A percentile compares a stretch with the other conserved stretches of the same genome.
Evolutionary conservation across 2,888 invertebrate species (phyloP).

Genomic region (Homarus gammarus): DNA sequence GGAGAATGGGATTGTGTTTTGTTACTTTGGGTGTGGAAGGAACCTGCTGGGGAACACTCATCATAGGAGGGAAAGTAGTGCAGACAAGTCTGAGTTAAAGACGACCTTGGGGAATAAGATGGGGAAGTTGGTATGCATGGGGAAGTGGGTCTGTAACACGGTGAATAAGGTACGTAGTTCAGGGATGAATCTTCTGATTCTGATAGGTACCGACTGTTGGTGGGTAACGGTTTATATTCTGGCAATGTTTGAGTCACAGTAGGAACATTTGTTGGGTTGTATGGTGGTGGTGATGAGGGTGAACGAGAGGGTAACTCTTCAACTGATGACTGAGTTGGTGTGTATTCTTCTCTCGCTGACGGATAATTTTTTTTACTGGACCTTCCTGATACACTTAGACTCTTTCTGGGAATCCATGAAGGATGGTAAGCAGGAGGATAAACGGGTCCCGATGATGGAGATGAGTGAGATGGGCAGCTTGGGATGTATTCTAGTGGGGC

Average conservation of each 20-base stretch:
- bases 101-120: constrained; percentile 87
- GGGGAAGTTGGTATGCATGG: constrained; percentile 93
- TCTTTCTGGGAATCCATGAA: neutral
- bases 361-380: neutral
- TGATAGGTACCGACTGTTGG: neutral
- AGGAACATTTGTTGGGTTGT: neutral
- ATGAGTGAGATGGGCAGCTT: constrained; percentile 83
- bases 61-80: constrained; percentile 85
- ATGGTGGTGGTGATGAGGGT: neutral
- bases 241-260: neutral
- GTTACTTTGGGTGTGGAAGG: constrained; percentile 78
- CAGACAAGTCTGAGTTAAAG: constrained; percentile 87
- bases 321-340: constrained; percentile 81
- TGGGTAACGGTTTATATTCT: neutral
- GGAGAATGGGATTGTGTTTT: constrained; percentile 85
- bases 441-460: neutral
- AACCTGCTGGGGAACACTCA: constrained; percentile 82
- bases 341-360: neutral
- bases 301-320: constrained; percentile 84
- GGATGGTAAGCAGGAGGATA: neutral
- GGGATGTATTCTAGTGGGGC: constrained; percentile 89
- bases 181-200: neutral
- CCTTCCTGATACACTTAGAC: neutral
- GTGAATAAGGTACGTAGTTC: constrained; percentile 84
- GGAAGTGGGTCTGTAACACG: constrained; percentile 85